Conservation (phyloP, 1,140 invertebrate genomes). For the Drosophila grimshawi region DNA sequence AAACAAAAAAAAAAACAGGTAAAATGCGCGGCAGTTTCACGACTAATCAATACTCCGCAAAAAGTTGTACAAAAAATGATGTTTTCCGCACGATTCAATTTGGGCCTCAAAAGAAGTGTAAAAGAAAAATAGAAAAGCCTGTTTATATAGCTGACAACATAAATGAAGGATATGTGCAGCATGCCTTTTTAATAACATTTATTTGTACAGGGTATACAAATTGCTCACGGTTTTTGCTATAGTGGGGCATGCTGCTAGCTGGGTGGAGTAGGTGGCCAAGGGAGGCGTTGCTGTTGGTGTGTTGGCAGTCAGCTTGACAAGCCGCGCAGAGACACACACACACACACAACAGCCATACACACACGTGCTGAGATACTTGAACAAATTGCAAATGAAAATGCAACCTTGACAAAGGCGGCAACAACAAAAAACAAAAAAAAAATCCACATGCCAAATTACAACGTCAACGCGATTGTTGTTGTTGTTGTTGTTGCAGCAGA, state of each 20-base stretch:
- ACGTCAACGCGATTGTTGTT: conserved; percentile 36
- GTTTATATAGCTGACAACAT: background rate
- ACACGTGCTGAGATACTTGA: conserved; percentile 16
- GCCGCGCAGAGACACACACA: conserved; percentile 11
- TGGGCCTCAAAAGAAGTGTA: too few relatives aligned
- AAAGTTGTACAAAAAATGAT: background rate
- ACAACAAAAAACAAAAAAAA: conserved; percentile 34
- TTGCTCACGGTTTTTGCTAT: conserved; percentile 27
- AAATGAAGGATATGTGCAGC: background rate
- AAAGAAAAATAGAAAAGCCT: background rate
- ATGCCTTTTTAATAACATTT: background rate
- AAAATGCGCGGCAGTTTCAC: too few relatives aligned
- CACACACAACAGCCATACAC: conserved; percentile 19
- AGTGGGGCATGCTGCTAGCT: conserved; percentile 2
- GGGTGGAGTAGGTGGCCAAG: conserved; percentile 12
- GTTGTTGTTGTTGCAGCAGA: conserved; percentile 14
- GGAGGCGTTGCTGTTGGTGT: conserved; percentile 31
- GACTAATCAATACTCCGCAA: background rate
- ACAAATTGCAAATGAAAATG: conserved; percentile 52
- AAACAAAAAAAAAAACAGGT: background rate
- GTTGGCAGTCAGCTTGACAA: conserved; percentile 35
- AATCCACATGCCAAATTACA: conserved; percentile 47
- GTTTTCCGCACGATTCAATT: too few relatives aligned
- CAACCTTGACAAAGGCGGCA: conserved; percentile 51
- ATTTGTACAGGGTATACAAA: conserved; percentile 34